Percentiles rank a stretch among this genome's conserved stretches.
phyloP scores from a whole-genome alignment of 2,113 vertebrate genomes.

The Myiozetetes cayanensis region DNA sequence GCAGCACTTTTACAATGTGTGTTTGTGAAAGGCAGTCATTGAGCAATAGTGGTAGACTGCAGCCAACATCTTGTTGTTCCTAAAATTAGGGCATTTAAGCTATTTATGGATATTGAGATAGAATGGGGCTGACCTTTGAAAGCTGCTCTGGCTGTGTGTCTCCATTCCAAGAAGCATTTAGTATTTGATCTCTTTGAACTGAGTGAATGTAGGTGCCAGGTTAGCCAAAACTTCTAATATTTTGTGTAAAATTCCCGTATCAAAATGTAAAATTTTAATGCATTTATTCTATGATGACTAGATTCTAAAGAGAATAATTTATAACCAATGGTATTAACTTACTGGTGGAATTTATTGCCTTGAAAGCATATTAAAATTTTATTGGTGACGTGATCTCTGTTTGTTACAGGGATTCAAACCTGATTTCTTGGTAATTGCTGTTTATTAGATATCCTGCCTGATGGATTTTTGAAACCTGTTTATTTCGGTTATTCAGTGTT shows the following conservation, averaged over 20 bases:
- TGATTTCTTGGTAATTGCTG: not conserved
- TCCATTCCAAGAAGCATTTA: not conserved
- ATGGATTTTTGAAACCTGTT: not conserved
- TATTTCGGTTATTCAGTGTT: not conserved
- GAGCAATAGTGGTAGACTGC: not conserved
- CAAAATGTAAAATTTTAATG: not conserved
- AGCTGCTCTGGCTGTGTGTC: not conserved
- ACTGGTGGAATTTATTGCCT: not conserved
- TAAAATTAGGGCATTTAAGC: not conserved
- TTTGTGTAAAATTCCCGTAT: not conserved
- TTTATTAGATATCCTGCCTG: not conserved
- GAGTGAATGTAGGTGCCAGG: not conserved
- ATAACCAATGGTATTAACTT: not conserved
- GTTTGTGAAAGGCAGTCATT: not conserved
- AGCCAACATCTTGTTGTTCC: not conserved
- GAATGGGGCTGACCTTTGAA: not conserved
- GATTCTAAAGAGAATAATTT: not conserved
- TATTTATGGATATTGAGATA: not conserved
- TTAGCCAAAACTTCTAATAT: not conserved
- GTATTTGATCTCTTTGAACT: not conserved
- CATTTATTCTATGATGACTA: not conserved
- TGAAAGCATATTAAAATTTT: not conserved
- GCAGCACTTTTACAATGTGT: not conserved
- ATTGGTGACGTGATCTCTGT: not conserved
- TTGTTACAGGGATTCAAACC: not conserved